phyloP scores from a whole-genome alignment of 2,888 invertebrate species.

The Sphaerophoria taeniata region DNA sequence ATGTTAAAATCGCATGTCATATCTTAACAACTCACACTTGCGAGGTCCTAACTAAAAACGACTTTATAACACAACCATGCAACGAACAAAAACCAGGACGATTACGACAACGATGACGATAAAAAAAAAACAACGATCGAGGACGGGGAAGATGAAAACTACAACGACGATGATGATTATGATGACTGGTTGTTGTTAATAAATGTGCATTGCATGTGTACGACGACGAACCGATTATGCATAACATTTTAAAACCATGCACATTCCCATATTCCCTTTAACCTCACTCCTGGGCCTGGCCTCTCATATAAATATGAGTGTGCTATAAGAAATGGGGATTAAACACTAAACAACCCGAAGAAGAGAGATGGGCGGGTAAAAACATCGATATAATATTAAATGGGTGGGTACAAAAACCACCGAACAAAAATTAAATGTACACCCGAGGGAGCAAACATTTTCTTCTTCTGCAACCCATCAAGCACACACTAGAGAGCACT shows the following conservation, averaged over 20 bases:
- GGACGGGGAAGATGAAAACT: not conserved
- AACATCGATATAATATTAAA: constrained; percentile 67
- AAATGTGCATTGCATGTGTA: constrained; percentile 74
- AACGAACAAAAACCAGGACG: constrained; percentile 28
- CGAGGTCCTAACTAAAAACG: constrained; percentile 19
- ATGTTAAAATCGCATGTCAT: constrained; percentile 75
- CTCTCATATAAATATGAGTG: constrained; percentile 27
- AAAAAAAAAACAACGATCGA: not conserved
- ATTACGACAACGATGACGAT: constrained; percentile 10
- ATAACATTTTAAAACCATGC: constrained; percentile 66
- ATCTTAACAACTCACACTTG: constrained; percentile 74
- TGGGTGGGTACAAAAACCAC: constrained; percentile 28
- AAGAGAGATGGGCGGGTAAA: constrained; percentile 38
- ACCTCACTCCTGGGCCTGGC: not conserved
- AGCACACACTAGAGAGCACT: not conserved
- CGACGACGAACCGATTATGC: constrained; percentile 62
- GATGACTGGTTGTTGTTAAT: constrained; percentile 70
- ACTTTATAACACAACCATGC: constrained; percentile 3
- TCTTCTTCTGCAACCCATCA: not conserved
- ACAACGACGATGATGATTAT: constrained; percentile 58
- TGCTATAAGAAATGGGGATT: constrained; percentile 9
- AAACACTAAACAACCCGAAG: not conserved
- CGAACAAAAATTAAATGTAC: constrained; percentile 3
- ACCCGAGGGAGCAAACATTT: constrained; percentile 35
- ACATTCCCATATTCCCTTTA: not conserved